Conservation (phyloP, 37 sponge, comb jelly and placozoan species). For the Chondrilla cf. caribensis region DNA sequence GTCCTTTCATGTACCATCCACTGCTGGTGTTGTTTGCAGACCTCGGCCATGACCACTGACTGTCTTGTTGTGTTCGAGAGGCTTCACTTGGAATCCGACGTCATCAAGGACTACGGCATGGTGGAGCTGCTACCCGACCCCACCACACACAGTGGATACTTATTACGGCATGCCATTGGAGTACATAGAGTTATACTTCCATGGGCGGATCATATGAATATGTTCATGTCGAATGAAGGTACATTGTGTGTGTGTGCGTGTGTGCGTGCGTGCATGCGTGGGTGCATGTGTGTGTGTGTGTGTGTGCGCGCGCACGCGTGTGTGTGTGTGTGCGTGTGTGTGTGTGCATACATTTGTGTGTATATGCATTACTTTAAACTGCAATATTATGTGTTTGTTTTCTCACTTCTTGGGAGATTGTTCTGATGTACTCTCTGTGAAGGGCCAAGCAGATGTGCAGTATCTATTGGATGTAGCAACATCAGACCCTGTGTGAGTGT, state of each 20-base stretch:
- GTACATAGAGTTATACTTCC: neutral
- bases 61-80: slow-evolving; percentile 24
- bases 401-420: neutral
- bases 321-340: slow-evolving; percentile 26
- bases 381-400: neutral
- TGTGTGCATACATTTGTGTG: neutral
- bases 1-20: no score
- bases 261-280: neutral
- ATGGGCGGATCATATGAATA: slow-evolving; percentile 3
- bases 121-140: slow-evolving; percentile 9
- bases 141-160: neutral
- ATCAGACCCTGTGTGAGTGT: neutral
- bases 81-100: neutral
- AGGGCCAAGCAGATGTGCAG: neutral
- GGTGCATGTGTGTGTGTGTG: neutral
- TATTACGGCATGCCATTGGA: neutral
- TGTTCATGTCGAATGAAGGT: neutral
- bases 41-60: neutral
- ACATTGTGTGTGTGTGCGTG: no score
- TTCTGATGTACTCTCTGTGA: neutral
- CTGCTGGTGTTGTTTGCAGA: no score
- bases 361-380: neutral
- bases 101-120: neutral
- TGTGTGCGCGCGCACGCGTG: neutral
- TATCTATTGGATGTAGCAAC: neutral